These are phyloP conservation scores for Neotoxoptera formosana DNA, from an alignment of 1,140 invertebrate species.

Conservation along the genomic window DNA sequence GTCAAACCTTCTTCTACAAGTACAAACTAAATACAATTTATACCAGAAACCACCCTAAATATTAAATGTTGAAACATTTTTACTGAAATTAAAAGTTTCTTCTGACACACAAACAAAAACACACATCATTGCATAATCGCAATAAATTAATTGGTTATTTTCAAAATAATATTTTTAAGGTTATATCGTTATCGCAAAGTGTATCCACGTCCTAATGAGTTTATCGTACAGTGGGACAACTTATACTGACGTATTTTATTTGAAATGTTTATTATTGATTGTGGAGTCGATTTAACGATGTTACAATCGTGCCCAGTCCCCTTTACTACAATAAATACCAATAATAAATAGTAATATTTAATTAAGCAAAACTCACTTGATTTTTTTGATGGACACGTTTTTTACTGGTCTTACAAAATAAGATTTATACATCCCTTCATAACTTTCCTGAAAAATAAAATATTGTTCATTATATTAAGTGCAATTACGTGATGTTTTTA, in stretches of 20 bases:
- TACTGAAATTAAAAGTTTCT: too few species aligned
- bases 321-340: not conserved
- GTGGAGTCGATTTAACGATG: not conserved
- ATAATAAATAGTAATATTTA: not conserved
- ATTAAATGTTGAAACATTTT: too few species aligned
- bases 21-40: too few species aligned
- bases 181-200: not conserved
- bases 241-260: not conserved
- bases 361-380: not conserved
- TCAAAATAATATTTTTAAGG: not conserved
- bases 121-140: not conserved
- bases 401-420: constrained; percentile 52
- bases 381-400: constrained; percentile 32
- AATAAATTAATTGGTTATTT: not conserved
- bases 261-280: not conserved
- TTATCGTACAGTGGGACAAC: not conserved
- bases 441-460: constrained; percentile 51
- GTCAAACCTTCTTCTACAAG: too few species aligned
- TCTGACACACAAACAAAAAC: too few species aligned
- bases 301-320: not conserved
- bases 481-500: not conserved
- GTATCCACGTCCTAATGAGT: not conserved
- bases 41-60: too few species aligned
- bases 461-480: not conserved
- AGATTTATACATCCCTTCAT: constrained; percentile 46